Evolutionary conservation across 1,140 invertebrate genomes (phyloP), one percentile per base, ranked within the genome.

Genomic region (Aphis craccivora): DNA sequence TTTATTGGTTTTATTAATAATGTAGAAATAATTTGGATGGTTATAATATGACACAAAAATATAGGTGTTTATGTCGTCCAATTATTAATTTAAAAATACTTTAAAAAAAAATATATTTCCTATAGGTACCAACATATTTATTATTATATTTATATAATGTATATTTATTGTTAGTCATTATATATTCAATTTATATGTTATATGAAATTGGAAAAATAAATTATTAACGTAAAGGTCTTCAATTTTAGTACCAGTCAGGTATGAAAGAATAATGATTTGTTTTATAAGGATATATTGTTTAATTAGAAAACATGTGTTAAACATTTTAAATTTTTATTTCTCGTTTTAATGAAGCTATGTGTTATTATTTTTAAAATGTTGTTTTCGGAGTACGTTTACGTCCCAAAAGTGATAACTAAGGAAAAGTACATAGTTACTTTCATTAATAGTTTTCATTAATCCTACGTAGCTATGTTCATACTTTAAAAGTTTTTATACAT

Each of bases 381-480:
- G 14, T 76, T n/a, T 67, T 76, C 14, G 14, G 30, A 67, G 14
- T 67, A 18, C n/a, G 14, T 76, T n/a, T n/a, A n/a, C 18, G 30
- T 4, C 5, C 11, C n/a, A 76, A 76, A 76, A 76, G 60, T 76
- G n/a, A 76, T 76, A 20, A 76, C 11, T 76, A 76, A 76, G 60
- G n/a, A n/a, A 76, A n/a, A n/a, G 60, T 76, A 76, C 60, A 67
- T n/a, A n/a, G 60, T n/a, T n/a, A 76, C 30, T 76, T n/a, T 76
- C 60, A 76, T 76, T 76, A n/a, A 76, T 35, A 76, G 60, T 76
- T 76, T 76, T 76, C 30, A 76, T 76, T 76, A 76, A 76, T 76
- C 30, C n/a, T 76, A n/a, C 14, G 60, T n/a, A 11, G n/a, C 30
- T n/a, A 6, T 76, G 60, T 76, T 18, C 18, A 76, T 18, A 76